Evolutionary conservation across 2,113 vertebrate species (phyloP).

Genomic region (Perognathus longimembris): DNA sequence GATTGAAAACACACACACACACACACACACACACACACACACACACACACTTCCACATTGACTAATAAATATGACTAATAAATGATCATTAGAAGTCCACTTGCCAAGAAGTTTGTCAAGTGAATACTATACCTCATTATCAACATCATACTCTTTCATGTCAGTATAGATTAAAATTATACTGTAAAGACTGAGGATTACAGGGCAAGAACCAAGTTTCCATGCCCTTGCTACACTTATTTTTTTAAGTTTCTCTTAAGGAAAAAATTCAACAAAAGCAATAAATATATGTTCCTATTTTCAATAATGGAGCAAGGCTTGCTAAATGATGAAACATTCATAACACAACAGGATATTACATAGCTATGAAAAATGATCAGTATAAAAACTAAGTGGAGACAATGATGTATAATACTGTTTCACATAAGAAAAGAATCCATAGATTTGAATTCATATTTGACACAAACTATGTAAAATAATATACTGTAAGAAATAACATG

Average conservation of each 20-base stretch:
- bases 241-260: constrained; percentile 19
- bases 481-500: constrained; percentile 34
- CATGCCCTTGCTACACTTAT: background rate
- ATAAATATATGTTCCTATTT: background rate
- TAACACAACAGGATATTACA: constrained; percentile 22
- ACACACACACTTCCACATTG: no score
- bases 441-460: constrained; percentile 25
- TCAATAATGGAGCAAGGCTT: background rate
- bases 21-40: no score
- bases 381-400: constrained; percentile 49
- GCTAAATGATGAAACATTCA: constrained; percentile 17
- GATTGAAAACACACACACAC: no score
- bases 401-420: constrained; percentile 44
- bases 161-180: background rate
- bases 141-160: background rate
- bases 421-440: background rate
- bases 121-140: background rate
- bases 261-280: constrained; percentile 36
- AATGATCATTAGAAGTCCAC: background rate
- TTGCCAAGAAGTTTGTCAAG: background rate
- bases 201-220: constrained; percentile 23
- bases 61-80: background rate
- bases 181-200: background rate
- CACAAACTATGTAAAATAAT: constrained; percentile 35
- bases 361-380: constrained; percentile 56